Evolutionary conservation across 2,113 vertebrate genomes (phyloP).

Genomic region (Barnardius zonarius): DNA sequence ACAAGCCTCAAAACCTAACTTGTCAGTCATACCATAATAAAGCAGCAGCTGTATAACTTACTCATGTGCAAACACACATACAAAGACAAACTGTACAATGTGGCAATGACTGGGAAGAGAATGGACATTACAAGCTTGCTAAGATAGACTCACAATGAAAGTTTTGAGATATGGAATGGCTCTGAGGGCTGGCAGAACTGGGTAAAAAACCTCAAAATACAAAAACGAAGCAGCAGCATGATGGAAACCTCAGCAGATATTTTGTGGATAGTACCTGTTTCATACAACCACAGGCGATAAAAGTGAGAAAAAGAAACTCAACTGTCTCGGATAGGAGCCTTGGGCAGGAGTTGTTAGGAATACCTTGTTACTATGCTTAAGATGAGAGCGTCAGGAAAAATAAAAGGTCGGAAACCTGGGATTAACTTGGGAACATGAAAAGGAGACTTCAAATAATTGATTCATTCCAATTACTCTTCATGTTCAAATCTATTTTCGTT

Average conservation of each 20-base stretch:
- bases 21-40: not conserved
- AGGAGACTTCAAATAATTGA: accelerated
- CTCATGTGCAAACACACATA: not conserved
- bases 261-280: not conserved
- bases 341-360: not conserved
- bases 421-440: not conserved
- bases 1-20: not conserved
- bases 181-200: not conserved
- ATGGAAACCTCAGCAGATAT: not conserved
- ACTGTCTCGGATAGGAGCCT: not conserved
- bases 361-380: not conserved
- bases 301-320: not conserved
- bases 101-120: not conserved
- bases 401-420: not conserved
- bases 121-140: not conserved
- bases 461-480: not conserved
- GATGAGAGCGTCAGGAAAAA: not conserved
- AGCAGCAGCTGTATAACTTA: not conserved
- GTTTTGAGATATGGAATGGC: not conserved
- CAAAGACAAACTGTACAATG: not conserved
- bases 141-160: not conserved
- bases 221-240: not conserved
- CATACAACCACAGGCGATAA: not conserved
- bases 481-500: not conserved
- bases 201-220: not conserved